These are phyloP conservation scores for Camponotus fellah DNA, from an alignment of 2,888 invertebrate species.

Conservation along the genomic window DNA sequence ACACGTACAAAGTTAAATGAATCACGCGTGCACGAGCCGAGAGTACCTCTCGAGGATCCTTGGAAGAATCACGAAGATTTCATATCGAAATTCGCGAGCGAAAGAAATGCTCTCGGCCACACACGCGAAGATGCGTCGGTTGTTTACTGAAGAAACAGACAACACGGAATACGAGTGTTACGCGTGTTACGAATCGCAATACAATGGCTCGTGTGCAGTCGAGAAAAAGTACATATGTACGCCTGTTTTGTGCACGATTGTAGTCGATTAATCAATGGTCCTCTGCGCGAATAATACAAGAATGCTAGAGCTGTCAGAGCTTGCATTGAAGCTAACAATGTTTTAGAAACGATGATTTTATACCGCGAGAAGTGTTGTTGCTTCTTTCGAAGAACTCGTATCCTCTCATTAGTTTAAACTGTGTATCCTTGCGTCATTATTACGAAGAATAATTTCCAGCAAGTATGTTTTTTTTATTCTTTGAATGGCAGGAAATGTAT, in stretches of 20 bases:
- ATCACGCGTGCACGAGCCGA: not conserved
- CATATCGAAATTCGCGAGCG: conserved; percentile 50
- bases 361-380: not conserved
- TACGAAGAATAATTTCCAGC: conserved; percentile 1
- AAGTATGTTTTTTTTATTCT: not conserved
- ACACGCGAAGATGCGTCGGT: conserved; percentile 61
- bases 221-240: not conserved
- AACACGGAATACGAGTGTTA: conserved; percentile 55
- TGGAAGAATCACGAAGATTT: conserved; percentile 27
- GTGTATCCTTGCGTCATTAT: not conserved
- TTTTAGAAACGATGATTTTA: conserved; percentile 13
- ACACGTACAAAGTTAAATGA: not conserved
- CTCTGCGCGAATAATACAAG: conserved; percentile 34
- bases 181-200: conserved; percentile 67
- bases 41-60: conserved; percentile 51
- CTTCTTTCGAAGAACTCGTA: not conserved
- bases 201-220: conserved; percentile 7
- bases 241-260: conserved; percentile 11
- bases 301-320: not conserved
- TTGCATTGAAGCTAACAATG: conserved; percentile 29
- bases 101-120: conserved; percentile 70
- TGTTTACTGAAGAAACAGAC: conserved; percentile 72
- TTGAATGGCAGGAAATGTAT: not conserved
- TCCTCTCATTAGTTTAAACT: not conserved
- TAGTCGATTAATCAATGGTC: conserved; percentile 31